Evolutionary conservation across 2,888 invertebrate genomes (phyloP), one percentile per base, ranked within the genome.

Genomic region (Sphinx pinastri): DNA sequence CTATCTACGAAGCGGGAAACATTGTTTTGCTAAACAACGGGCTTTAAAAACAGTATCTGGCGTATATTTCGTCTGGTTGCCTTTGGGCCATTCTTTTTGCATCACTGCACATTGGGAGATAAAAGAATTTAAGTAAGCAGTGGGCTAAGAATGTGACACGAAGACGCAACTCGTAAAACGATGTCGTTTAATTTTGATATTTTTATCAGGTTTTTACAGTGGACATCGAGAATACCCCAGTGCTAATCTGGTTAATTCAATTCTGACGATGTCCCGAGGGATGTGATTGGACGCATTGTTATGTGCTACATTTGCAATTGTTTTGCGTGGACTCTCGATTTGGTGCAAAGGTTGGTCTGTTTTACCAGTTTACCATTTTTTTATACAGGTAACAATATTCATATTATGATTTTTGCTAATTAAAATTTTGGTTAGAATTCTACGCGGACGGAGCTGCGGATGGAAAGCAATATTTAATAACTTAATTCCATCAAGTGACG

Each of bases 271-370:
- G 68, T 68, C 11, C 16, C 49, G 16, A 19, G 13, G 13, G 12
- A 49, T 49, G 63, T 63, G 63, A 49, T 10, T 47, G 19, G 11
- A 49, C 47, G 10, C 45, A 11, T 60, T 19, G 63, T 45, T 47
- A 89, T 92, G 91, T 92, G 91, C 82, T 85, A 83, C 72, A 75
- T 91, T 74, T 89, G 82, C 79, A 82, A 76, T 72, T 91, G 88
- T 74, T 84, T 86, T 72, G 80, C 79, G 70, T 89, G 87, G 87
- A 71, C 74, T 25, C 76, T 91, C 71, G 91, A 91, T 77, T 73
- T 88, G 47, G 2, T 90, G 72, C 91, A 92, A 80, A 88, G 89
- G 91, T 91, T 71, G 8, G 47, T 49, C 3, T 16, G 5, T 7
- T 57, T 19, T 14, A 51, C 4, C 3, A 12, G 51, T 4, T 51